These are phyloP conservation scores for Brevimyrus niger DNA, from an alignment of 2,113 vertebrate genomes.

Conservation along the genomic window DNA sequence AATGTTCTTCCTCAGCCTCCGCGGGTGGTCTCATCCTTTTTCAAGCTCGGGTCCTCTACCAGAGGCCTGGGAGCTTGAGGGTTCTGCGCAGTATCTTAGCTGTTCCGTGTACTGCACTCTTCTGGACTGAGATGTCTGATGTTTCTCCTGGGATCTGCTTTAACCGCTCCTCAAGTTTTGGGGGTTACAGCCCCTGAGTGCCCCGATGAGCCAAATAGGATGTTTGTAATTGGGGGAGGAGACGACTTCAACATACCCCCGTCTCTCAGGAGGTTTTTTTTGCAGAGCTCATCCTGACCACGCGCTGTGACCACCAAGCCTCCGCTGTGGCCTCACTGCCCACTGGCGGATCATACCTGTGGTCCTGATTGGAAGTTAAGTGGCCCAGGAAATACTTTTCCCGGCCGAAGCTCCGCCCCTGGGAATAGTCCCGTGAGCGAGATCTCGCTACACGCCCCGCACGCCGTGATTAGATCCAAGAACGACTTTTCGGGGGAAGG, in stretches of 20 bases:
- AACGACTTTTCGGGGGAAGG: not conserved
- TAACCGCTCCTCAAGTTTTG: no score
- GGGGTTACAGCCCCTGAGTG: no score
- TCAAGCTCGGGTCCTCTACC: no score
- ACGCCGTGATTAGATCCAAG: not conserved
- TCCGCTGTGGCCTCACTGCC: not conserved
- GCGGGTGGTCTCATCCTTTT: no score
- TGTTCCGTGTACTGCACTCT: no score
- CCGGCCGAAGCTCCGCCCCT: not conserved
- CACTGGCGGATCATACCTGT: not conserved
- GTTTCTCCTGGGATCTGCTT: no score
- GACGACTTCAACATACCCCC: not conserved
- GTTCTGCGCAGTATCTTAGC: no score
- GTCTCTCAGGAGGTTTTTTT: not conserved
- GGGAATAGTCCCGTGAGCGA: not conserved
- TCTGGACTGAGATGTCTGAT: no score
- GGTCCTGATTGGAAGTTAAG: not conserved
- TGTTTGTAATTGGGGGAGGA: not conserved
- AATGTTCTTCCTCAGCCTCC: no score
- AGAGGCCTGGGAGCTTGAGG: no score
- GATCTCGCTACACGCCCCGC: not conserved
- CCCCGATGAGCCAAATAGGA: no score
- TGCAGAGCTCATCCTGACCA: not conserved
- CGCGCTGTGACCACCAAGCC: not conserved
- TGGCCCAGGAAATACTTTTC: not conserved